Percentiles rank a stretch among this genome's conserved stretches.
These are phyloP conservation scores for Ennomos quercinarius DNA, from an alignment of 2,888 invertebrate genomes.

Conservation along the genomic window DNA sequence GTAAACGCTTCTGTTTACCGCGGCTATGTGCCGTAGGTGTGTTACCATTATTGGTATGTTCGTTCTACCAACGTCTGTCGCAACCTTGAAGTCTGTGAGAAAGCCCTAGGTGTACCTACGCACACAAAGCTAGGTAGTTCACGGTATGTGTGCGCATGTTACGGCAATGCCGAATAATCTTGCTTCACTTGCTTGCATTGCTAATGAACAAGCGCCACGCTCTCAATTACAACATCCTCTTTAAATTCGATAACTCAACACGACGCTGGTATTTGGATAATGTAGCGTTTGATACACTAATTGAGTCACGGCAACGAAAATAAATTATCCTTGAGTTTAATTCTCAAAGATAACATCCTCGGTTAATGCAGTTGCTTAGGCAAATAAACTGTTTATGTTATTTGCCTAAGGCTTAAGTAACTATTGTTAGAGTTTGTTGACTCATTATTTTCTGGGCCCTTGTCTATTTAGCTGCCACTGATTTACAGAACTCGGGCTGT, in stretches of 20 bases:
- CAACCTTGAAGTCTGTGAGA: slow-evolving; percentile 65
- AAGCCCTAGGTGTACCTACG: slow-evolving; percentile 56
- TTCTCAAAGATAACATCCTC: slow-evolving; percentile 33
- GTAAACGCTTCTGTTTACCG: slow-evolving; percentile 26
- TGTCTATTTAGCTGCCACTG: slow-evolving; percentile 26
- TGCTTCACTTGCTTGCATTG: slow-evolving; percentile 37
- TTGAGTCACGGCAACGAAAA: slow-evolving; percentile 40
- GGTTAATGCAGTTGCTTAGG: slow-evolving; percentile 30
- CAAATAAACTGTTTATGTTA: slow-evolving; percentile 24
- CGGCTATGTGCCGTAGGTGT: slow-evolving; percentile 49
- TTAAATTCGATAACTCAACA: slow-evolving; percentile 42
- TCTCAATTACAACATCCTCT: slow-evolving; percentile 56
- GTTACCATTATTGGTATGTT: slow-evolving; percentile 60
- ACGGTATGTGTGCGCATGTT: slow-evolving; percentile 43
- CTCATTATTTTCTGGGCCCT: slow-evolving; percentile 31
- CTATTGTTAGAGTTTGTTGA: slow-evolving; percentile 27
- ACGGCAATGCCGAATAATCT: slow-evolving; percentile 54
- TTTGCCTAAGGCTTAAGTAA: slow-evolving; percentile 10
- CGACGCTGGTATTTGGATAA: slow-evolving; percentile 22
- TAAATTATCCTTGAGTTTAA: slow-evolving; percentile 47
- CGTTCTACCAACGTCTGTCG: slow-evolving; percentile 60
- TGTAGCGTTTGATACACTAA: slow-evolving; percentile 29
- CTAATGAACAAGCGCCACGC: slow-evolving; percentile 50
- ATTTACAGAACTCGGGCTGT: slow-evolving; percentile 30
- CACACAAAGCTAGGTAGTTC: slow-evolving; percentile 36